Conservation (phyloP, 2,113 vertebrate genomes). For the Callipepla californica region DNA sequence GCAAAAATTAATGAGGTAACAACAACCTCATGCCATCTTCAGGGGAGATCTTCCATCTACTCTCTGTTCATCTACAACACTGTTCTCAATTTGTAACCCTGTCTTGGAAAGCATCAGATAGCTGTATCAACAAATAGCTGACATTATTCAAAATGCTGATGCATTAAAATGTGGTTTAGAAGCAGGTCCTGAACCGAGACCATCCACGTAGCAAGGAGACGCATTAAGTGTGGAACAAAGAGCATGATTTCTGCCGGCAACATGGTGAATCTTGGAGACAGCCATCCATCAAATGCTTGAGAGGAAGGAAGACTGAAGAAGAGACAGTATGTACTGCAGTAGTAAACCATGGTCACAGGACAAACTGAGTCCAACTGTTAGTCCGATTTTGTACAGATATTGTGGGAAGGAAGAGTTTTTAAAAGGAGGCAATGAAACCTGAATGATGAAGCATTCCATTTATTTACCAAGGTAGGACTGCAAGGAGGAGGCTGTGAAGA, state of each 20-base stretch:
- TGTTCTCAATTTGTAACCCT: neutral
- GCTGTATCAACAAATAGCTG: neutral
- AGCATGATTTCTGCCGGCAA: neutral
- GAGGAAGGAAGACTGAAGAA: neutral
- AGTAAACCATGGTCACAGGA: neutral
- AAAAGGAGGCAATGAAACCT: neutral
- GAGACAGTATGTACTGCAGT: neutral
- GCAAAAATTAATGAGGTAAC: neutral
- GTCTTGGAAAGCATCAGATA: neutral
- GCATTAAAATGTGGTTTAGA: neutral
- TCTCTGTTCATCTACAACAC: neutral
- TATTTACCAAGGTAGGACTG: neutral
- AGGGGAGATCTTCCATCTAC: neutral
- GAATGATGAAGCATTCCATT: neutral
- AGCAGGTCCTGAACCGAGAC: neutral
- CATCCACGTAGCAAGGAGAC: neutral
- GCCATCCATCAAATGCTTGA: neutral
- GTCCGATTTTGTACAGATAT: neutral
- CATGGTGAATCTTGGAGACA: neutral
- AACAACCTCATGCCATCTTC: neutral
- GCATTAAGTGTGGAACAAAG: neutral
- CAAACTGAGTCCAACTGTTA: neutral
- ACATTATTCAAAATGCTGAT: neutral
- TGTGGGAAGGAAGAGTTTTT: neutral
- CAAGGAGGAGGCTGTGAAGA: neutral